Base-by-base conservation (phyloP, 2,888 invertebrate species). In the Entomobrya proxima region DNA sequence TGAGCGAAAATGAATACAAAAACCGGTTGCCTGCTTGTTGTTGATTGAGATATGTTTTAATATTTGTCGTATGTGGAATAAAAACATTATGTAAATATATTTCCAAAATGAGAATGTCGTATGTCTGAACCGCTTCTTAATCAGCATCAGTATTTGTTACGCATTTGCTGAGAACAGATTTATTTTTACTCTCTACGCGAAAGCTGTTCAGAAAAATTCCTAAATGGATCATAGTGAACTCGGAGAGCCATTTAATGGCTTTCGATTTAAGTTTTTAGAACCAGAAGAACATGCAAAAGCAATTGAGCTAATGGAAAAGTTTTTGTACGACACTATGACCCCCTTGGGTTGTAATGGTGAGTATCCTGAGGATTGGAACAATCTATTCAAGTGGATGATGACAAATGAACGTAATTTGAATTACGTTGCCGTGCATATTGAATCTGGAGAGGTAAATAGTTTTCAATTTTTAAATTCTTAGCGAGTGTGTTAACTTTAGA, bases 401-500 rank as follows among this genome's bases (percentile, higher is more conserved):
- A 30, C 37, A n/a, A 21, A 55, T 11, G 76, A 50, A 0, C 2
- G 13, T 7, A 74, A 85, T 32, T 18, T 85, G 35, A 75, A 72
- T 7, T 86, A 86, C 44, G 44, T 86, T 24, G 85, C 85, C 1
- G 69, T 86, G 0, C 52, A 86, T 44, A 37, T 32, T 21, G 58
- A 86, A 35, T 64, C 85, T 32, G 85, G 85, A 40, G 69, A 86
- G 76, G 85, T 86, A 85, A 40, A 2, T 0, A n/a, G 18, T 24
- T 40, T 3, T 2, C 18, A 27, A 27, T 47, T 75, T 40, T 61
- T 15, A 6, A 27, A 52, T 6, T 30, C 52, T 11, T 52, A 30
- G n/a, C 24, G 35, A 18, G 15, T 11, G 35, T 50, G 11, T 35
- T 40, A 13, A 30, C 1, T 27, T 21, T 4, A n/a, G n/a, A n/a